Evolutionary conservation across 2,113 vertebrate genomes (phyloP), one percentile per base, ranked within the genome.

Genomic region (Oenanthe melanoleuca): DNA sequence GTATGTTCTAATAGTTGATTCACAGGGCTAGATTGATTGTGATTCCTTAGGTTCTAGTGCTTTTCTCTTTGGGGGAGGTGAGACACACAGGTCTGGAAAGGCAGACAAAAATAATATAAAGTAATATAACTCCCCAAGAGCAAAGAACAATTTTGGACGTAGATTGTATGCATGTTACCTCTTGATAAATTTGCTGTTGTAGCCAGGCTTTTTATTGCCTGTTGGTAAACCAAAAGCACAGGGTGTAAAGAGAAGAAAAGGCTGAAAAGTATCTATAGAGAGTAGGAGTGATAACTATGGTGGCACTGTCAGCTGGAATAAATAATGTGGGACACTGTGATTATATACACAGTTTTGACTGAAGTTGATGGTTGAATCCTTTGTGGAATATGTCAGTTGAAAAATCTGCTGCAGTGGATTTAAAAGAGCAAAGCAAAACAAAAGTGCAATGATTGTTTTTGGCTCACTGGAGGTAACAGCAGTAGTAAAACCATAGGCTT

Each of bases 111-210:
- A 22, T 28, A 79, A n/a, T n/a, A n/a, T n/a, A 88, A 74, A 78
- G 25, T 53, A 34, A 47, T 50, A 50, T 67, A 87, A 33, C 4
- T 11, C 7, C 33, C 8, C 22, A 31, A 31, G 7, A 79, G 14
- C 12, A 63, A 44, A 38, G 37, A 14, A 0, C 7, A 23, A 8
- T 49, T 64, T 45, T n/a, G 34, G 14, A 40, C 0, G 0, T 42
- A 50, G 15, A 28, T 24, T 5, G 2, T 50, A 11, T 60, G n/a
- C 3, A 1, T 1, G 2, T 63, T 57, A 37, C 23, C 15, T 23
- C 29, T 50, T 69, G 49, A 33, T 61, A 53, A 28, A 82, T 66
- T 74, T 88, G 8, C 33, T 89, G 33, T n/a, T 83, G 49, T 19
- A 83, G 15, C 18, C 31, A 38, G 15, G 5, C 25, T 26, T 84